A percentile compares a stretch with the other conserved stretches of the same genome.
Conservation (phyloP, 2,797 vertebrate genomes). For the Peromyscus attwateri region DNA sequence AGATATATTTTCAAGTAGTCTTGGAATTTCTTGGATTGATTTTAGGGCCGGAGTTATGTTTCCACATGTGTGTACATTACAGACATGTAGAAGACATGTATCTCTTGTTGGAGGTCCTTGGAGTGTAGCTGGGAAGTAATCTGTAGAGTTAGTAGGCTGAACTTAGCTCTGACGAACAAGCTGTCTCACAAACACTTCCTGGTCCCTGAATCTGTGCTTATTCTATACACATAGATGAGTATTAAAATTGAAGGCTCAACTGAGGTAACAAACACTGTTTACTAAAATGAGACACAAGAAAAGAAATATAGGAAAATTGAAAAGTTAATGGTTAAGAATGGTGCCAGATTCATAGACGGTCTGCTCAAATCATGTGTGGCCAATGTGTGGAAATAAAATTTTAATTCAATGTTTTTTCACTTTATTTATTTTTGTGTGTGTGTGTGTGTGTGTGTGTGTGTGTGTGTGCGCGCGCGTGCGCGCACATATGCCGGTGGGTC, state of each 20-base stretch:
- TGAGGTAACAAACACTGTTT: not conserved
- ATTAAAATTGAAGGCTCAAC: not conserved
- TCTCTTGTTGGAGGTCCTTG: not conserved
- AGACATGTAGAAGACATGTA: not conserved
- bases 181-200: conserved; percentile 2
- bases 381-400: not conserved
- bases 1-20: not conserved
- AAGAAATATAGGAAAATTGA: not conserved
- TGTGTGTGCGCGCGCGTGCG: not conserved
- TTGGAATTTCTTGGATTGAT: not conserved
- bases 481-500: not conserved
- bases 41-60: not conserved
- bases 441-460: not conserved
- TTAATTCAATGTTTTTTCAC: not conserved
- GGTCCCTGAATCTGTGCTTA: not conserved
- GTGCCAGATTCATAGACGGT: not conserved
- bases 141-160: not conserved
- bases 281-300: not conserved
- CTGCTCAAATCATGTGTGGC: not conserved
- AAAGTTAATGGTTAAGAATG: not conserved
- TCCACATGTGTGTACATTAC: not conserved
- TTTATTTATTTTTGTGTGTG: not conserved
- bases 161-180: not conserved
- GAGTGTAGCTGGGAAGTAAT: not conserved
- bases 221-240: not conserved